Percentiles rank a stretch among this genome's conserved stretches.
Conservation (phyloP, 2,888 invertebrate species). For the Cerastis rubricosa region DNA sequence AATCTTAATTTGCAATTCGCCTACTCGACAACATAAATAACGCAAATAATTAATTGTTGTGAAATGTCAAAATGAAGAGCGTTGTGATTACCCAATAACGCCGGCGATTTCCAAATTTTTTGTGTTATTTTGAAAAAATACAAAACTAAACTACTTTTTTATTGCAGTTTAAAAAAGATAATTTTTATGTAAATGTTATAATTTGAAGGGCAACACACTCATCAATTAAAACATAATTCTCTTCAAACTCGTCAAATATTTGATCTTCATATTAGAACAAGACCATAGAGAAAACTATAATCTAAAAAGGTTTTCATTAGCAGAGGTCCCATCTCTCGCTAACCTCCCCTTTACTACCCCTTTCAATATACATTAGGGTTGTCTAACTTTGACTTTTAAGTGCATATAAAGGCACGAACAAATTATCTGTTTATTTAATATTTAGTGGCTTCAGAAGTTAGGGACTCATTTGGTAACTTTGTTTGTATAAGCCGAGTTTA, state of each 20-base stretch:
- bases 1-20: neutral
- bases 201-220: neutral
- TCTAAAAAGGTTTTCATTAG: slow-evolving; percentile 55
- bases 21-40: neutral
- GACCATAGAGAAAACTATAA: slow-evolving; percentile 26
- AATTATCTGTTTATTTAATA: slow-evolving; percentile 30
- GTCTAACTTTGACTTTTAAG: slow-evolving; percentile 37
- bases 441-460: slow-evolving; percentile 35
- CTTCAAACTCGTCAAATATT: neutral
- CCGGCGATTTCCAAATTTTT: neutral
- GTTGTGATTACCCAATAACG: neutral
- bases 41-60: neutral
- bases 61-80: neutral
- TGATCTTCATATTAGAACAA: neutral
- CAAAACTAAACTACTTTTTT: neutral
- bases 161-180: neutral
- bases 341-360: slow-evolving; percentile 17
- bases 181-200: neutral
- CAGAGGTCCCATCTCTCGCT: slow-evolving; percentile 17
- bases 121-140: neutral
- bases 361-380: slow-evolving; percentile 58
- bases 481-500: slow-evolving; percentile 12
- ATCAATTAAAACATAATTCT: neutral
- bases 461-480: slow-evolving; percentile 6
- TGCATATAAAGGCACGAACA: slow-evolving; percentile 37